Conservation (phyloP, 2,797 vertebrate genomes). For the Gymnopithys bicolor region DNA sequence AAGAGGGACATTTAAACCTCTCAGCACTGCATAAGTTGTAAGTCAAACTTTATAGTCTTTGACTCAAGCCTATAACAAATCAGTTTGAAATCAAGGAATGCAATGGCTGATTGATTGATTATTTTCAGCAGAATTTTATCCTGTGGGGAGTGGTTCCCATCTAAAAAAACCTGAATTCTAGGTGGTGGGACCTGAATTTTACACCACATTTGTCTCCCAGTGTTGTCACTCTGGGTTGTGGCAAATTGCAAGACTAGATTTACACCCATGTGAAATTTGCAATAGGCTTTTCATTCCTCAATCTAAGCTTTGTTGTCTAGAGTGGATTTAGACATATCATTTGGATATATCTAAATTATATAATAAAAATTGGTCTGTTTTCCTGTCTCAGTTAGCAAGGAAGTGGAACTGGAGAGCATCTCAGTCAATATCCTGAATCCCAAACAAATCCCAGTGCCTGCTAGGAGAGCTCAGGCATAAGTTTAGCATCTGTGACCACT, state of each 20-base stretch:
- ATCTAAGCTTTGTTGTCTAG: neutral
- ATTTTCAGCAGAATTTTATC: neutral
- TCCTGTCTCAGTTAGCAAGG: neutral
- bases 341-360: neutral
- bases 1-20: neutral
- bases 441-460: neutral
- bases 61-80: conserved; percentile 6
- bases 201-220: neutral
- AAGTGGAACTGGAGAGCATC: neutral
- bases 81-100: neutral
- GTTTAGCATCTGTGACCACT: neutral
- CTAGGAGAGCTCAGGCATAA: neutral
- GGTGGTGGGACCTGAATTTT: neutral
- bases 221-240: neutral
- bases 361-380: neutral
- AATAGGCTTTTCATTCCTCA: neutral
- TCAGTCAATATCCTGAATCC: neutral
- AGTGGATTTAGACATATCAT: neutral
- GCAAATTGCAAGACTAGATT: neutral
- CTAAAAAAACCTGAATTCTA: conserved; percentile 30
- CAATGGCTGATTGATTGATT: neutral
- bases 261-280: neutral
- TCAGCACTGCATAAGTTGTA: neutral
- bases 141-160: neutral
- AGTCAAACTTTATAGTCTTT: neutral